phyloP scores from a whole-genome alignment of 2,888 invertebrate genomes.

The Sisyra terminalis region DNA sequence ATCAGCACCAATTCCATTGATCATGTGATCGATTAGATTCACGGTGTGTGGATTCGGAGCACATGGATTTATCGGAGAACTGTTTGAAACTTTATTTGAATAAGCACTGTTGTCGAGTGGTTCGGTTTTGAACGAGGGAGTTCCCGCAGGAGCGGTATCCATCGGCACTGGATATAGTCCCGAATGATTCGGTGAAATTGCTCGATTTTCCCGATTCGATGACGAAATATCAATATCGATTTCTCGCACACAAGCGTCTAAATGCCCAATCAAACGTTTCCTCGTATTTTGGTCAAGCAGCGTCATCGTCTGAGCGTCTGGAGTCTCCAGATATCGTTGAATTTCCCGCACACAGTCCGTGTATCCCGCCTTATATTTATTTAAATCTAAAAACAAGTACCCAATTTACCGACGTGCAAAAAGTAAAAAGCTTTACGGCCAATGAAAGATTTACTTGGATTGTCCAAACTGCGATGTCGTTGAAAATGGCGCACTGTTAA shows the following conservation, averaged over 20 bases:
- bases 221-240: slow-evolving; percentile 35
- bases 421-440: not conserved
- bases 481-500: slow-evolving; percentile 70
- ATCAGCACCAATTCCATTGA: slow-evolving; percentile 19
- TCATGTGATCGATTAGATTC: not conserved
- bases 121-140: too few relatives aligned
- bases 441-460: slow-evolving; percentile 25
- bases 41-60: not conserved
- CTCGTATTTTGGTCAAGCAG: slow-evolving; percentile 38
- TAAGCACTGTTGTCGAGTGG: too few relatives aligned
- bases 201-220: slow-evolving; percentile 4
- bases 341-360: slow-evolving; percentile 49
- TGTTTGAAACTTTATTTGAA: too few relatives aligned
- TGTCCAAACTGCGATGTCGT: slow-evolving; percentile 49
- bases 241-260: slow-evolving; percentile 43
- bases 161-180: too few relatives aligned
- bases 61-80: too few relatives aligned
- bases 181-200: too few relatives aligned
- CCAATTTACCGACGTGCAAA: not conserved
- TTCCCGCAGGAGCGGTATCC: too few relatives aligned
- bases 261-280: slow-evolving; percentile 38
- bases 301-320: slow-evolving; percentile 39
- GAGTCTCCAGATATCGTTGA: slow-evolving; percentile 37
- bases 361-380: slow-evolving; percentile 49
- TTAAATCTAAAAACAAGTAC: slow-evolving; percentile 23